Base-by-base conservation (phyloP, 2,797 vertebrate species). In the Bradypodion ventrale region DNA sequence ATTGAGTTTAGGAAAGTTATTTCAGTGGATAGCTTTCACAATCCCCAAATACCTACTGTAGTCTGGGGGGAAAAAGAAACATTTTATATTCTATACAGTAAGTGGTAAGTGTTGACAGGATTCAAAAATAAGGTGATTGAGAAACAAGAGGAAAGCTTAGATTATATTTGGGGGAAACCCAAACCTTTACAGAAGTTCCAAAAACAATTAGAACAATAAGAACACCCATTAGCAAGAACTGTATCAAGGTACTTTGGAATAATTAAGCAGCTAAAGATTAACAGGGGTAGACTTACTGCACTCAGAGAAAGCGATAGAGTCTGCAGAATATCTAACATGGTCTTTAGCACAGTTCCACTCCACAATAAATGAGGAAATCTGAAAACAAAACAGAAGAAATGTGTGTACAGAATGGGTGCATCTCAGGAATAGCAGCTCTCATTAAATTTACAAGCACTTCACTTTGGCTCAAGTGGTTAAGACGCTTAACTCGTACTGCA, bases 301-400 rank as follows among this genome's bases (percentile, higher is more conserved):
- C 97, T 98, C 40, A 99, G 97, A 0, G 98, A 99, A 2, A 99
- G 95, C 0, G 98, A 99, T 12, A 99, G 95, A 0, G 98, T 99
- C 95, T 99, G 99, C 85, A 99, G 95, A 92, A 99, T 99, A 93
- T 99, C 99, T 93, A 99, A 87, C 99, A 99, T 99, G 77, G 99
- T 99, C 94, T 98, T 99, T 94, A 99, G 92, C 62, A 99, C 98
- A 2, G 98, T 97, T 29, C 99, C 99, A 4, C 98, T 99, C 99
- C 99, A 99, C 8, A 99, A 96, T 89, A 99, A 95, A 85, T 99
- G 99, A 35, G 99, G 98, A 89, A 99, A 99, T 75, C 98, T 99
- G 60, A 90, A 49, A 40, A 84, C 1, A 79, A n/a, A 49, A 84
- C 88, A 83, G 87, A 37, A 85, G 29, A 37, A 35, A 9, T 70